Conservation (phyloP, 2,113 vertebrate species). For the Chaetops frenatus region DNA sequence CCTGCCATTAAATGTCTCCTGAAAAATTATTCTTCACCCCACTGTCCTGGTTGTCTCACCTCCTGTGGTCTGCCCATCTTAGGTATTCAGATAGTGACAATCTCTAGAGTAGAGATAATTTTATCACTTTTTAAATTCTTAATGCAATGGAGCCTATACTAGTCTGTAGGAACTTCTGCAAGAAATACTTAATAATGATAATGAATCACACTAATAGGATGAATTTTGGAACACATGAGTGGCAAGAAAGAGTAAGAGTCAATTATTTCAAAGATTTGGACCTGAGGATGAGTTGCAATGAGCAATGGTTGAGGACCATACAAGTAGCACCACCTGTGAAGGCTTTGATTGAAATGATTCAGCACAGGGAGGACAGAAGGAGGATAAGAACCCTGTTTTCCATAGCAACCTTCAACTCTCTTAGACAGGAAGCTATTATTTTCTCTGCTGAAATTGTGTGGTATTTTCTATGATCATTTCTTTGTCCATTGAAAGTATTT, state of each 20-base stretch:
- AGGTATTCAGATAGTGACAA: background rate
- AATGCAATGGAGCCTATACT: background rate
- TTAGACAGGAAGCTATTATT: background rate
- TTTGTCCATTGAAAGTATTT: background rate
- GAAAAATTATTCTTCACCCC: background rate
- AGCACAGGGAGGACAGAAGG: background rate
- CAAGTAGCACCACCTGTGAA: background rate
- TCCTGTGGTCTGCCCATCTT: background rate
- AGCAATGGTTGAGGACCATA: background rate
- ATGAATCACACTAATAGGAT: background rate
- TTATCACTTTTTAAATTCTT: background rate
- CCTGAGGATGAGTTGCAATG: background rate
- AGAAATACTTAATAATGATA: conserved; percentile 3
- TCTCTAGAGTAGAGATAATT: background rate
- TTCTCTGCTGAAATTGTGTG: background rate
- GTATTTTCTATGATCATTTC: background rate
- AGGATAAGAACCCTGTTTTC: background rate
- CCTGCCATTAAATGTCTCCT: background rate
- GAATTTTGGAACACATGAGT: background rate
- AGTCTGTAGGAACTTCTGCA: background rate
- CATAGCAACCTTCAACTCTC: background rate
- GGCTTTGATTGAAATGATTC: background rate
- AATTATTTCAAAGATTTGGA: background rate
- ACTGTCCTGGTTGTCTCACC: background rate
- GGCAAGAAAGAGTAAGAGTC: background rate